Base-by-base conservation (phyloP, 2,888 invertebrate species). In the Anagyrus pseudococci region DNA sequence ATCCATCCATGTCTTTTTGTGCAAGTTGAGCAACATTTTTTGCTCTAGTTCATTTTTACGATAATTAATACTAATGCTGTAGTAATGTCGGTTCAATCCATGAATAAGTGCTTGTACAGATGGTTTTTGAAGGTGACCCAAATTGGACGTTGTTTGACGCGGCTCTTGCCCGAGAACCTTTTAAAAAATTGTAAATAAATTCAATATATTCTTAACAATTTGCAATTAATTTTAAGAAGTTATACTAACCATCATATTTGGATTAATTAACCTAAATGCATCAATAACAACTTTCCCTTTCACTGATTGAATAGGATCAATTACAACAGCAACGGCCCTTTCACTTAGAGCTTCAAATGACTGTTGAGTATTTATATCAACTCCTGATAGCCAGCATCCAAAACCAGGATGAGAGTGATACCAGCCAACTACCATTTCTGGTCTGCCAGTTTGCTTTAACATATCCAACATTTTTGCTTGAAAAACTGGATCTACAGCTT, bases 201-300 rank as follows among this genome's bases (percentile, higher is more conserved):
- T 23, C 15, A 26, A 19, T 49, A 8, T 17, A 10, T 22, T 50
- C 20, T 17, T 48, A 47, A n/a, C n/a, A n/a, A 41, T 50, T 44
- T 40, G 10, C 15, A 37, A 41, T n/a, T 15, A 15, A 47, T 49
- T 13, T 50, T n/a, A 44, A 37, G 8, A 20, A 19, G n/a, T 48
- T 25, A n/a, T 25, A 67, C 64, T 71, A 56, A 98, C 98, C 92
- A 99, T 93, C 93, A 97, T 97, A 80, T 98, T 98, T 13, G 98
- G 98, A 84, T 98, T 98, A 77, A 99, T 99, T 70, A 99, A 87
- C 73, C 98, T 91, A 85, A 99, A 99, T 67, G 99, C 99, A 85
- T 99, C 99, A 75, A 99, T 98, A n/a, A 98, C 98, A 48, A 98
- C 96, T 87, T 98, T 93, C 73, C 99, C 99, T 84, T 99, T 99